phyloP scores from a whole-genome alignment of 2,888 invertebrate genomes.

The Tetranychus piercei region DNA sequence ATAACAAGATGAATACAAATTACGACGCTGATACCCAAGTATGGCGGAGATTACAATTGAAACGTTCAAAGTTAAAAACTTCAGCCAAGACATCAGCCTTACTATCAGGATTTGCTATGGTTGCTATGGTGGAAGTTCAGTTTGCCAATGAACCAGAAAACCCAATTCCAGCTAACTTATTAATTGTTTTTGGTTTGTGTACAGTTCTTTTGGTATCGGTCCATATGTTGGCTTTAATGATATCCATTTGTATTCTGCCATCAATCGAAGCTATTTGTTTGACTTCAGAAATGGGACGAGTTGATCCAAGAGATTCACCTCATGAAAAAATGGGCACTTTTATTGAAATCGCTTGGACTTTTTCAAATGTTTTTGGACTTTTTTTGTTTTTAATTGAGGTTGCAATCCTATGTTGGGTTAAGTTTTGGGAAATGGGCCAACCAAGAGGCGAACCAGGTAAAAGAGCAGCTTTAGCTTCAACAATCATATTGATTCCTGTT shows the following conservation, averaged over 20 bases:
- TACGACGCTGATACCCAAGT: not conserved
- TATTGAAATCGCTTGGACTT: slow-evolving; percentile 82
- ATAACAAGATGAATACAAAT: not conserved
- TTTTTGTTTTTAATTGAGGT: slow-evolving; percentile 70
- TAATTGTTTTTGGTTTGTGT: slow-evolving; percentile 72
- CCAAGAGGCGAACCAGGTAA: slow-evolving; percentile 21
- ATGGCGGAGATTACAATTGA: slow-evolving; percentile 14
- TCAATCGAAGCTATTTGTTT: slow-evolving; percentile 82
- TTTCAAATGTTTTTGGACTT: slow-evolving; percentile 74
- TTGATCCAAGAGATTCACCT: slow-evolving; percentile 32
- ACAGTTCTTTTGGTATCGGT: slow-evolving; percentile 80
- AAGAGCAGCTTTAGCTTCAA: slow-evolving; percentile 52
- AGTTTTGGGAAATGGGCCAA: slow-evolving; percentile 46
- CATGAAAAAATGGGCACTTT: slow-evolving; percentile 39
- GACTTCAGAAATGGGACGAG: slow-evolving; percentile 41
- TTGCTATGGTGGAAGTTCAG: slow-evolving; percentile 21
- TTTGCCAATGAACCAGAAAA: slow-evolving; percentile 44
- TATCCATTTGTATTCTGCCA: slow-evolving; percentile 80
- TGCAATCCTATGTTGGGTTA: slow-evolving; percentile 80
- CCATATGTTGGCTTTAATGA: slow-evolving; percentile 85
- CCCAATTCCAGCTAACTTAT: slow-evolving; percentile 52
- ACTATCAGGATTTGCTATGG: slow-evolving; percentile 17
- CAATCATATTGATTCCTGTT: slow-evolving; percentile 69
- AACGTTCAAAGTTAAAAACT: slow-evolving; percentile 11
- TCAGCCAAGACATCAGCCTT: slow-evolving; percentile 14